Evolutionary conservation across 2,888 invertebrate genomes (phyloP), one percentile per base, ranked within the genome.

Genomic region (Himalopsyche anomala): DNA sequence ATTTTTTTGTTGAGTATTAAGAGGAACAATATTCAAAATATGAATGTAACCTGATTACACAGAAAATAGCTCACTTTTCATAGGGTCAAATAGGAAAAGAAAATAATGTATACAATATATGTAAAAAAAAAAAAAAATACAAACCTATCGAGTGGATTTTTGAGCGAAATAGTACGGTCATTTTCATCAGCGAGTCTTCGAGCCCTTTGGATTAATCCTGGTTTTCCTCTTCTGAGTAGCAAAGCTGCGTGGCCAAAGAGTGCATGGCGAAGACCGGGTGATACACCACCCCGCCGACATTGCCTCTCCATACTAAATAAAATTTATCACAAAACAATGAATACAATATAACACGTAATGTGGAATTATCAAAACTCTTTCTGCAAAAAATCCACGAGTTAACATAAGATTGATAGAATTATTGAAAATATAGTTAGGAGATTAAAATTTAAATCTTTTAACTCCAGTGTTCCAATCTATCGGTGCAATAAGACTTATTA

Each of bases 171-270:
- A 56, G 84, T 87, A 17, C 88, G 40, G 38, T 86, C 86, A 1
- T 80, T 81, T 45, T 88, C 87, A 0, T 83, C 74, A 5, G 87
- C 82, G 5, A 87, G 87, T 54, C 87, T 87, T 2, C 89, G 89
- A 17, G 89, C 89, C 1, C 89, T 83, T 79, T 90, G 90, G 89
- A 90, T 55, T 36, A 92, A 89, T 51, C 89, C 89, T 4, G 89
- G 88, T 55, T 91, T 90, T 3, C 91, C 80, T 2, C 89, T 84
- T n/a, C 89, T 89, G 15, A 91, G 89, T 62, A 89, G 88, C 0
- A 89, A 89, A 12, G 91, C 92, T 0, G 91, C 92, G 0, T 90
- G 89, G 0, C 88, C 69, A 90, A 91, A 91, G 12, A 91, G 90
- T 0, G 89, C 89, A 38, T 91, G 90, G 4, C 84, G 81, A 80